Percentiles rank a stretch among this genome's conserved stretches.
These are phyloP conservation scores for Brachycybe producta DNA, from an alignment of 2,888 invertebrate species.

Conservation along the genomic window DNA sequence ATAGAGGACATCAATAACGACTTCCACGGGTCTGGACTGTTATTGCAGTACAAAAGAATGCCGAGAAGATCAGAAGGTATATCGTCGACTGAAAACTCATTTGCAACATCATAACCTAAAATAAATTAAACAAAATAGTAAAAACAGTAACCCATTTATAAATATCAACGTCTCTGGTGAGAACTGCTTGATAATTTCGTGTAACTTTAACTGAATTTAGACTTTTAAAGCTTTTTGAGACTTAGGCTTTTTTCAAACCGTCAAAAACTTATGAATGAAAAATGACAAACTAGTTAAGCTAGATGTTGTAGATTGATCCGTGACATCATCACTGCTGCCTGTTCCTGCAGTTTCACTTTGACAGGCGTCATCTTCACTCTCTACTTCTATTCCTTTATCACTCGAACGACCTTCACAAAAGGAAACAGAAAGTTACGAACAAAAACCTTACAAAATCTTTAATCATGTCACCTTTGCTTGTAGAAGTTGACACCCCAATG, in stretches of 20 bases:
- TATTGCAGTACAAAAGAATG: not conserved
- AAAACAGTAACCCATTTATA: too few species aligned
- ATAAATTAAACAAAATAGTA: not conserved
- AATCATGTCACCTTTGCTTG: not conserved
- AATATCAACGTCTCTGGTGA: too few species aligned
- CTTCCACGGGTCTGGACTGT: not conserved
- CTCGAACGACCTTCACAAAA: too few species aligned
- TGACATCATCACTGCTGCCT: constrained; percentile 8
- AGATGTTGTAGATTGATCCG: not conserved
- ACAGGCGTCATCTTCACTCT: not conserved
- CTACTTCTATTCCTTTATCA: not conserved
- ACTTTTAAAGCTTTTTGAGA: too few species aligned
- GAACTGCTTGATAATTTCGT: too few species aligned
- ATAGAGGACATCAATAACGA: not conserved
- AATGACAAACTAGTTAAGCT: not conserved
- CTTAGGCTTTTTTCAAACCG: too few species aligned
- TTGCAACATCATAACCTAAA: constrained; percentile 1
- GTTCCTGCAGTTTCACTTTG: too few species aligned
- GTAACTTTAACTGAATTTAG: too few species aligned
- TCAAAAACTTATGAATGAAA: too few species aligned
- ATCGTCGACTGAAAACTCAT: not conserved
- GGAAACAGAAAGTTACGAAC: too few species aligned
- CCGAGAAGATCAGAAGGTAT: constrained; percentile 3
- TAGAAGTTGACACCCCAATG: not conserved
- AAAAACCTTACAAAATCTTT: too few species aligned